These are phyloP conservation scores for Struthio camelus DNA, from an alignment of 2,113 vertebrate genomes.

Conservation along the genomic window DNA sequence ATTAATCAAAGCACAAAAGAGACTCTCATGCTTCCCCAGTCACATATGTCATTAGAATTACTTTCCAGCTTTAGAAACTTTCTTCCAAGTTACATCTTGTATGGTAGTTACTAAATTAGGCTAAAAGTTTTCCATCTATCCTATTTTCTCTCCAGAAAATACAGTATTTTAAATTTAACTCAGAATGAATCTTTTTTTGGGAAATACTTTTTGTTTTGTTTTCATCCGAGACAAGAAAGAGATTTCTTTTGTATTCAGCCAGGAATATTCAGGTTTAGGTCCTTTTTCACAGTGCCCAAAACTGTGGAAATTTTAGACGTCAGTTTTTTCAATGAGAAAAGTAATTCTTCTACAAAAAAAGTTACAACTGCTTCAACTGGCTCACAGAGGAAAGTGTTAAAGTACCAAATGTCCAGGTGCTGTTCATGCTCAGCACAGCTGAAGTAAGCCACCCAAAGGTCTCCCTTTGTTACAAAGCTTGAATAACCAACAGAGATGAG, in stretches of 20 bases:
- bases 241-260: background rate
- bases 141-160: constrained; percentile 20
- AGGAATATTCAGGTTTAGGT: background rate
- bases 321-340: background rate
- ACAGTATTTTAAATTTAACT: constrained; percentile 29
- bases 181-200: background rate
- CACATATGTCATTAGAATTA: constrained; percentile 31
- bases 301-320: background rate
- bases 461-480: background rate
- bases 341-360: background rate
- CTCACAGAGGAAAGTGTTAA: background rate
- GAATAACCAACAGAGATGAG: background rate
- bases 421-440: background rate
- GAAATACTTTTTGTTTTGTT: background rate
- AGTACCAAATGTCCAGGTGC: background rate
- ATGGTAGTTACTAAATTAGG: constrained; percentile 36
- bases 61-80: constrained; percentile 42
- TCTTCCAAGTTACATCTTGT: constrained; percentile 47
- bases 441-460: background rate
- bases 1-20: constrained; percentile 54
- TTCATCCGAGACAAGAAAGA: background rate
- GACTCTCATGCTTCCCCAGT: constrained; percentile 20
- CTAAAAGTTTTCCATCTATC: constrained; percentile 33
- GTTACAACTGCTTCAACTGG: background rate
- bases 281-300: background rate